These are phyloP conservation scores for Saguinus midas DNA, from an alignment of 2,113 vertebrate species.

Conservation along the genomic window DNA sequence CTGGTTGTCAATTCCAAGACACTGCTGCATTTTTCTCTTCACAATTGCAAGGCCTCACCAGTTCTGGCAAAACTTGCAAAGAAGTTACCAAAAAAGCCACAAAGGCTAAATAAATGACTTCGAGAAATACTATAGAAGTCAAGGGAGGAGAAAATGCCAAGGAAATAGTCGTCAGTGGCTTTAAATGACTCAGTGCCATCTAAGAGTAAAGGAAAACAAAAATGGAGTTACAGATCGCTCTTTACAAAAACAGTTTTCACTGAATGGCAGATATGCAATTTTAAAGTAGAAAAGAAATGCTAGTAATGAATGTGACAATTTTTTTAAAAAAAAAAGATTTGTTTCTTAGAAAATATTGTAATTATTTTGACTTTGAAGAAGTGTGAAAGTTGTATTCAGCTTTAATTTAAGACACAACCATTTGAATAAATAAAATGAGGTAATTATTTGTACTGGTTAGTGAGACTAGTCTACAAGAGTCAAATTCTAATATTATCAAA, in stretches of 20 bases:
- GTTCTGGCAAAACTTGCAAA: background rate
- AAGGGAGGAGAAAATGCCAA: background rate
- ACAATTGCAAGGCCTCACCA: background rate
- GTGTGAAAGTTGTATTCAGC: background rate
- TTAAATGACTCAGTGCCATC: background rate
- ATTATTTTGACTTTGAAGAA: constrained; percentile 3
- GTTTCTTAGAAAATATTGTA: background rate
- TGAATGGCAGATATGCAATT: background rate
- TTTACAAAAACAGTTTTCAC: background rate
- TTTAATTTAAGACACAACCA: background rate
- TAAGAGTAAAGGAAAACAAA: background rate
- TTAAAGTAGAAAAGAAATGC: background rate
- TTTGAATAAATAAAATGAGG: background rate
- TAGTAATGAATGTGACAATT: background rate
- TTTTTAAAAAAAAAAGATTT: background rate
- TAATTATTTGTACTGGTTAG: background rate
- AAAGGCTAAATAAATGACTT: background rate
- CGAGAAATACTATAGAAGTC: background rate
- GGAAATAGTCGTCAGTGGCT: background rate
- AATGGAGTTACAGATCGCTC: background rate
- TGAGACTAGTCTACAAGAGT: background rate
- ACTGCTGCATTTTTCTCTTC: background rate
- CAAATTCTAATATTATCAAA: background rate
- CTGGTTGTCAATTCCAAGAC: background rate
- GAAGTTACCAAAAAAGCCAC: background rate